Conservation (phyloP, 2,888 invertebrate genomes). For the Geophilus truncorum region DNA sequence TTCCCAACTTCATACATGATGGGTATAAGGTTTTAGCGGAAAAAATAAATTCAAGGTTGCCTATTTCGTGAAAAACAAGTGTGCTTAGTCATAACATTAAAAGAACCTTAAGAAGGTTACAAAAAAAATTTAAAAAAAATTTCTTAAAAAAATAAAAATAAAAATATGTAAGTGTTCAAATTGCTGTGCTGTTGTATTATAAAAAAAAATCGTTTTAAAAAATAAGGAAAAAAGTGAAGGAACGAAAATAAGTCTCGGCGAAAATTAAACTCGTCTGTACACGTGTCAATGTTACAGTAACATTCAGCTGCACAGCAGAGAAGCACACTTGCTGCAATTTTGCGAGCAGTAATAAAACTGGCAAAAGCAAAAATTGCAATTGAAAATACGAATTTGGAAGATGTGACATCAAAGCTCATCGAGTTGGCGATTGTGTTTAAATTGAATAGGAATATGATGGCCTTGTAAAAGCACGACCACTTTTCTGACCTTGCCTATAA, state of each 20-base stretch:
- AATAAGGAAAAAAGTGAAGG: not conserved
- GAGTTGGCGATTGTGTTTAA: not conserved
- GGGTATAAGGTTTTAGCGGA: not conserved
- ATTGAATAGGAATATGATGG: not conserved
- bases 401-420: not conserved
- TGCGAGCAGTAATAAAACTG: not conserved
- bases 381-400: not conserved
- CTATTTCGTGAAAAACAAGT: not conserved
- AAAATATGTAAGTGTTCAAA: not conserved
- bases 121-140: not conserved
- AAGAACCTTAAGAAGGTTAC: not conserved
- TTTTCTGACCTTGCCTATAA: not conserved
- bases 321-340: not conserved
- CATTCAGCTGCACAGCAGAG: not conserved
- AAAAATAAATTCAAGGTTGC: not conserved
- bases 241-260: not conserved
- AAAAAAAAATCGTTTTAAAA: not conserved
- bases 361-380: not conserved
- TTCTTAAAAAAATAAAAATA: not conserved
- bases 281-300: slow-evolving; percentile 20
- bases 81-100: not conserved
- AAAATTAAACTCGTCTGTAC: not conserved
- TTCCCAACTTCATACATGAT: not conserved
- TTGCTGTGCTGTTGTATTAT: not conserved
- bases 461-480: slow-evolving; percentile 6